A percentile compares a stretch with the other conserved stretches of the same genome.
These are phyloP conservation scores for Cerastis leucographa DNA, from an alignment of 2,888 invertebrate genomes.

Conservation along the genomic window DNA sequence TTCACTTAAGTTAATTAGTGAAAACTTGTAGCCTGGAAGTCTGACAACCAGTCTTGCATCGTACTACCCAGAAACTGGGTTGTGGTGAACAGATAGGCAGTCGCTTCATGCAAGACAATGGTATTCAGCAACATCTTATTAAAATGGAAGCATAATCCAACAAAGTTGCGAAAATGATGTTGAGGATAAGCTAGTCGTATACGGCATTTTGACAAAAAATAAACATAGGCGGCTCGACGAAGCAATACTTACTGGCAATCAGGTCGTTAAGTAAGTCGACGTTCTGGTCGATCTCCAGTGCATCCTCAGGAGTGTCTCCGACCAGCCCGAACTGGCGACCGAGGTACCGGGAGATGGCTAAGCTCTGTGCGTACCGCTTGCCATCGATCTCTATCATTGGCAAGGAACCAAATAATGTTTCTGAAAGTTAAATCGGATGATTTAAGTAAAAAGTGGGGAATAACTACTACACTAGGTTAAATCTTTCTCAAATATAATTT, in stretches of 20 bases:
- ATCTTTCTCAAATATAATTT: background rate
- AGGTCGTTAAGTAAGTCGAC: constrained; percentile 92
- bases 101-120: too few relatives aligned
- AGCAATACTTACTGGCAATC: constrained; percentile 83
- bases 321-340: constrained; percentile 91
- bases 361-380: constrained; percentile 90
- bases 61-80: background rate
- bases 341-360: constrained; percentile 91
- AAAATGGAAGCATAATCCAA: too few relatives aligned
- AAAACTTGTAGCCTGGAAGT: background rate
- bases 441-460: too few relatives aligned
- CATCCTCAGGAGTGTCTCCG: constrained; percentile 91
- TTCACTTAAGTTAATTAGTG: background rate
- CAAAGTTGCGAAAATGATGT: too few relatives aligned
- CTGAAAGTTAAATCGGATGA: background rate
- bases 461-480: background rate
- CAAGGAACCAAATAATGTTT: constrained; percentile 62
- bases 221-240: background rate
- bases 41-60: background rate
- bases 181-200: too few relatives aligned
- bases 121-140: too few relatives aligned
- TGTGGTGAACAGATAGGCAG: background rate
- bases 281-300: constrained; percentile 91
- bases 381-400: constrained; percentile 92
- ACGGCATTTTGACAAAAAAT: too few relatives aligned